A percentile compares a stretch with the other conserved stretches of the same genome.
These are phyloP conservation scores for Cybosia mesomella DNA, from an alignment of 2,888 invertebrate genomes.

Conservation along the genomic window DNA sequence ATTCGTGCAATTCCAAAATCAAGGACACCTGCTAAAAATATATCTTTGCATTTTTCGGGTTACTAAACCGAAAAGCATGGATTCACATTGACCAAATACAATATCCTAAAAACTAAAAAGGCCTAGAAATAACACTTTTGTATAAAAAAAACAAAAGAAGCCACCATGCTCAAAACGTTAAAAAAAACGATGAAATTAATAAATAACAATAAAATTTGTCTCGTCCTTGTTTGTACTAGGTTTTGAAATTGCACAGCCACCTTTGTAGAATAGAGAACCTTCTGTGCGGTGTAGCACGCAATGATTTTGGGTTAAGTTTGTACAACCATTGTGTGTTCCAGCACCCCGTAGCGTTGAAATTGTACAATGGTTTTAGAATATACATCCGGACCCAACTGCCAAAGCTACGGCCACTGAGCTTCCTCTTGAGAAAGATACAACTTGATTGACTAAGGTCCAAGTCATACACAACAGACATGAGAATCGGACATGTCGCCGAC, in stretches of 20 bases:
- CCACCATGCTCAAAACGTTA: not conserved
- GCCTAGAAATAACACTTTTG: too few relatives aligned
- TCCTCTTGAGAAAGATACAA: not conserved
- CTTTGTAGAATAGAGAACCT: not conserved
- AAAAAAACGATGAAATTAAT: not conserved
- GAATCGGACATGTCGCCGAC: not conserved
- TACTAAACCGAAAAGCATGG: too few relatives aligned
- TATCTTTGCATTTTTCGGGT: too few relatives aligned
- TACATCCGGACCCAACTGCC: not conserved
- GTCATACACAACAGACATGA: not conserved
- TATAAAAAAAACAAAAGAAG: too few relatives aligned
- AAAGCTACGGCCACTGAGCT: not conserved
- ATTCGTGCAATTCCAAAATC: not conserved
- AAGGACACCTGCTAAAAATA: too few relatives aligned
- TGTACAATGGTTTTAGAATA: constrained; percentile 4
- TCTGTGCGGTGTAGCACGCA: not conserved
- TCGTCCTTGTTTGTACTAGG: not conserved
- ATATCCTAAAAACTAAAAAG: too few relatives aligned
- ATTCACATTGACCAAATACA: too few relatives aligned
- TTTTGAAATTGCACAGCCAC: not conserved
- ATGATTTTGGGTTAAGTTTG: constrained; percentile 4
- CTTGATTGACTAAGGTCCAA: not conserved
- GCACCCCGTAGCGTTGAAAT: not conserved
- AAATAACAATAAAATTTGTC: not conserved
- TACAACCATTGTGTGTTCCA: not conserved